A percentile compares a stretch with the other conserved stretches of the same genome.
Conservation (phyloP, 2,113 vertebrate genomes). For the Aldabrachelys gigantea region DNA sequence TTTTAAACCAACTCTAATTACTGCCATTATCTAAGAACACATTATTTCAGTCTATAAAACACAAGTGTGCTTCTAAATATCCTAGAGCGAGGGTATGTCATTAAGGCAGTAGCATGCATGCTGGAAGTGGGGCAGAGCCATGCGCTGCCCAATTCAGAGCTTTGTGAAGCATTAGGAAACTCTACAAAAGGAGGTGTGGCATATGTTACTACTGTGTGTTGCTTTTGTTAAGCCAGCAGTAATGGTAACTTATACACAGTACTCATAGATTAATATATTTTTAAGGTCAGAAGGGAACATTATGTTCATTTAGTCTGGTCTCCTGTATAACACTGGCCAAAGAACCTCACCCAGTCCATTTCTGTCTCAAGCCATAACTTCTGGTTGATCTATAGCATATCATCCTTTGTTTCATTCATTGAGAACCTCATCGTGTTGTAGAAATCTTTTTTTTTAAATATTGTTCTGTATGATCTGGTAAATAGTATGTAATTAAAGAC, state of each 20-base stretch:
- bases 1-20: too few relatives aligned
- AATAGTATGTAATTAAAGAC: not conserved
- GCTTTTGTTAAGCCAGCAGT: not conserved
- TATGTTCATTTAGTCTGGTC: not conserved
- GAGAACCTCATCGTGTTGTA: not conserved
- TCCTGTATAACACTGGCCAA: not conserved
- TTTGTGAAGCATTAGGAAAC: too few relatives aligned
- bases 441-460: not conserved
- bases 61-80: not conserved
- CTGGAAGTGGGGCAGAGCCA: not conserved
- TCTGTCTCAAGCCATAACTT: not conserved
- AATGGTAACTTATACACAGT: not conserved
- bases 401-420: not conserved
- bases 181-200: too few relatives aligned
- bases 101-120: fast-evolving
- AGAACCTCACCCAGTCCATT: not conserved
- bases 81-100: not conserved
- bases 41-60: not conserved
- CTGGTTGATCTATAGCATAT: not conserved
- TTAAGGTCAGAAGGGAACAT: not conserved
- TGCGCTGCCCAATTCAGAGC: too few relatives aligned
- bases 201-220: too few relatives aligned
- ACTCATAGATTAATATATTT: fast-evolving
- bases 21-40: not conserved
- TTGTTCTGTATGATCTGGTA: not conserved